phyloP scores from a whole-genome alignment of 2,113 vertebrate genomes.

The Junco hyemalis region DNA sequence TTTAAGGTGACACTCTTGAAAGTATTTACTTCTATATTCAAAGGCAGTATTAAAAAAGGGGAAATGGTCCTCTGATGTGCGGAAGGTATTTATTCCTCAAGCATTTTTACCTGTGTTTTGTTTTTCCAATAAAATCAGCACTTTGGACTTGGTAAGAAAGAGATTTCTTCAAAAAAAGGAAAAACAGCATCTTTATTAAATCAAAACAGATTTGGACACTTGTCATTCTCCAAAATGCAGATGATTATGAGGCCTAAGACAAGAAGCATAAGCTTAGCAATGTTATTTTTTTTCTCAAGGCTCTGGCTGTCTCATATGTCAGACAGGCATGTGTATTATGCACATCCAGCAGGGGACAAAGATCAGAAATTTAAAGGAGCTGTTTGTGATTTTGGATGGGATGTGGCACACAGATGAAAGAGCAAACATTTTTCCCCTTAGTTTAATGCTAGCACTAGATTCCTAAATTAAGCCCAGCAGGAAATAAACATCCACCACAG shows the following conservation, averaged over 20 bases:
- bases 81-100: not conserved
- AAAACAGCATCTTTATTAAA: not conserved
- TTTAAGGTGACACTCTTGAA: not conserved
- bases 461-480: conserved; percentile 66
- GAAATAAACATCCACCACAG: conserved; percentile 55
- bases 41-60: not conserved
- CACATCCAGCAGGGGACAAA: conserved; percentile 67
- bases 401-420: conserved; percentile 50
- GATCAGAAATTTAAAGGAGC: conserved; percentile 61
- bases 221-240: conserved; percentile 20
- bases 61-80: not conserved
- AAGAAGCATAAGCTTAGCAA: conserved; percentile 47
- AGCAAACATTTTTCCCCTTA: conserved; percentile 39
- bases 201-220: conserved; percentile 34
- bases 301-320: conserved; percentile 60
- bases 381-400: conserved; percentile 55
- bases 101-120: not conserved
- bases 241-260: conserved; percentile 1
- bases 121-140: not conserved
- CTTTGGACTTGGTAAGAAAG: not conserved
- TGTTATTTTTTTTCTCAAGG: not conserved
- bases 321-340: conserved; percentile 44
- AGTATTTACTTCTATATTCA: not conserved
- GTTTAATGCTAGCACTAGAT: conserved; percentile 47
- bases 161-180: not conserved